Evolutionary conservation across 2,888 invertebrate genomes (phyloP).

Genomic region (Lycia hirtaria): DNA sequence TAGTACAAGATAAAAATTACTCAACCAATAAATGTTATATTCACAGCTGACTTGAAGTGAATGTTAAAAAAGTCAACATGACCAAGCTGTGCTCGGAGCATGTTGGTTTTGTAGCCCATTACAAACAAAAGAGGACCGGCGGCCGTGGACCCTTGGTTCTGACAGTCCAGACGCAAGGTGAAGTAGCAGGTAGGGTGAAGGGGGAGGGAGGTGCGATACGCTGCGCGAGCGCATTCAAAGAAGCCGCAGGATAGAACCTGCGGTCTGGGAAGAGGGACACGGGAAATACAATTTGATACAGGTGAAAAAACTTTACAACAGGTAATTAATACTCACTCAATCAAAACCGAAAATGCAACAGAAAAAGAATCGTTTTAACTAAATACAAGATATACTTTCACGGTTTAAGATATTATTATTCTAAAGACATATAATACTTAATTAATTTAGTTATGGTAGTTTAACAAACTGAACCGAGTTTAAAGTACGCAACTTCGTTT

Average conservation of each 20-base stretch:
- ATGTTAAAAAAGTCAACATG: slow-evolving; percentile 49
- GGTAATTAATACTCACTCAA: neutral
- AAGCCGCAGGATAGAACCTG: slow-evolving; percentile 72
- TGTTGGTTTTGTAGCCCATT: slow-evolving; percentile 74
- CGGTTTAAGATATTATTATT: too few species aligned
- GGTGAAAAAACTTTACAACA: slow-evolving; percentile 1
- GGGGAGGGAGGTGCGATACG: slow-evolving; percentile 59
- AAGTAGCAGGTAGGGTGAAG: slow-evolving; percentile 39
- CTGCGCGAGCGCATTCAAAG: slow-evolving; percentile 74
- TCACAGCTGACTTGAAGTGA: slow-evolving; percentile 35
- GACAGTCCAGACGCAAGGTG: slow-evolving; percentile 38
- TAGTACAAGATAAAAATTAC: neutral
- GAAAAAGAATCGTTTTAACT: too few species aligned
- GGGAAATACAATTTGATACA: slow-evolving; percentile 58
- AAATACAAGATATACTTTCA: too few species aligned
- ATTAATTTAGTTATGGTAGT: too few species aligned
- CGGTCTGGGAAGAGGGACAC: slow-evolving; percentile 60
- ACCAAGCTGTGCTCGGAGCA: slow-evolving; percentile 59
- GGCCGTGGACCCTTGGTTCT: slow-evolving; percentile 61
- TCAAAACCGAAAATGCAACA: neutral
- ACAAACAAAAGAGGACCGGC: slow-evolving; percentile 78
- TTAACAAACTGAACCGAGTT: too few species aligned
- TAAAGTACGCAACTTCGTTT: too few species aligned
- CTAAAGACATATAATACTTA: too few species aligned
- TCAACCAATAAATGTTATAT: neutral